Conservation (phyloP, 2,888 invertebrate species). For the Danaus chrysippus region DNA sequence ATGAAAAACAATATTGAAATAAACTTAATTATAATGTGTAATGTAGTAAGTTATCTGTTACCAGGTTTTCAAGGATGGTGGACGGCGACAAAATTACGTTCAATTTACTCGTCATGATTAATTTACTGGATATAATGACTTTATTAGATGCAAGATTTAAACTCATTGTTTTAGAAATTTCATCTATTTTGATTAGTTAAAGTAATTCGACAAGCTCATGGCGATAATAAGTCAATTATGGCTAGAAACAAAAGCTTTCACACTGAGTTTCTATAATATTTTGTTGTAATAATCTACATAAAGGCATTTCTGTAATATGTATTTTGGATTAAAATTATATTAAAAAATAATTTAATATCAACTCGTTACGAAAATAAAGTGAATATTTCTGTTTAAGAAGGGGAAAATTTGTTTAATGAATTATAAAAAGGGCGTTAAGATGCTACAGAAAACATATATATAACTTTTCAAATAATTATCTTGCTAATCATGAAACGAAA, state of each 20-base stretch:
- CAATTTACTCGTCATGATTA: conserved; percentile 69
- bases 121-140: conserved; percentile 56
- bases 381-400: too few species aligned
- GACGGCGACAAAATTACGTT: conserved; percentile 67
- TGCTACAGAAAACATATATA: too few species aligned
- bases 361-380: too few species aligned
- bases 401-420: too few species aligned
- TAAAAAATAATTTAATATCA: too few species aligned
- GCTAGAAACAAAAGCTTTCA: background rate
- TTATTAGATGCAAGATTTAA: conserved; percentile 44
- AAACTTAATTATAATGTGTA: conserved; percentile 24
- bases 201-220: background rate
- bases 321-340: too few species aligned
- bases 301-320: too few species aligned
- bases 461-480: too few species aligned
- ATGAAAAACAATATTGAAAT: conserved; percentile 4
- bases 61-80: conserved; percentile 30
- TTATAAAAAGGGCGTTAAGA: too few species aligned
- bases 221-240: background rate
- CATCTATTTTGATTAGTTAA: conserved; percentile 2
- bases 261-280: background rate
- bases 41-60: too few species aligned
- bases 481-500: too few species aligned
- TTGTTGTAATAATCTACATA: too few species aligned
- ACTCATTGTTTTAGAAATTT: conserved; percentile 17